Evolutionary conservation across 2,888 invertebrate species (phyloP), one percentile per base, ranked within the genome.

Genomic region (Cerceris rybyensis): DNA sequence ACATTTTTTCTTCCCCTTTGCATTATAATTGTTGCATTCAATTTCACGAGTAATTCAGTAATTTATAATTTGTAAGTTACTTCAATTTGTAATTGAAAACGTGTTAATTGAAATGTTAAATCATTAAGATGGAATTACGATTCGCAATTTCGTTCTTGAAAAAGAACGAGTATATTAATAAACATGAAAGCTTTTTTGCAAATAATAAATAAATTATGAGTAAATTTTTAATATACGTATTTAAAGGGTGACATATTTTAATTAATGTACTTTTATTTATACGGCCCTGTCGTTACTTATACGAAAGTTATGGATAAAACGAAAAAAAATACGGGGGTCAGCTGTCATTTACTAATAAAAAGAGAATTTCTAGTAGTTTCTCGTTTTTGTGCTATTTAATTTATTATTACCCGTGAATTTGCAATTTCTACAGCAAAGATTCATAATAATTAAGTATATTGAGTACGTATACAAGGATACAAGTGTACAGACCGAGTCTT

Each of bases 261-360:
- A 46, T 58, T 58, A 28, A 28, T 28, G 13, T 42, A 6, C 9
- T 49, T 49, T 49, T n/a, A 8, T 28, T 64, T 13, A 14, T 17
- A 59, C 59, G 43, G 17, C 39, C 17, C 59, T 71, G 71, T 5
- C 13, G n/a, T 63, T 28, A 41, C 43, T 17, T 14, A 17, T 9
- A 54, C 49, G 64, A 58, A 65, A 71, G 57, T 70, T 42, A 13
- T 58, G 58, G 7, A 28, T 13, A 52, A 70, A 5, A 17, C 57
- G 55, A 28, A 49, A 46, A 61, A 61, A 14, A 17, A 17, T 17
- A 16, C 11, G 13, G 42, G 11, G 50, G n/a, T 72, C 59, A 55
- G 60, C 61, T 72, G 66, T 52, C 41, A 60, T 13, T 41, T 72
- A 61, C 61, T 66, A 67, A 54, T 52, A 55, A 28, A 28, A 28